These are phyloP conservation scores for Bicyclus anynana DNA, from an alignment of 1,140 invertebrate species.

Conservation along the genomic window DNA sequence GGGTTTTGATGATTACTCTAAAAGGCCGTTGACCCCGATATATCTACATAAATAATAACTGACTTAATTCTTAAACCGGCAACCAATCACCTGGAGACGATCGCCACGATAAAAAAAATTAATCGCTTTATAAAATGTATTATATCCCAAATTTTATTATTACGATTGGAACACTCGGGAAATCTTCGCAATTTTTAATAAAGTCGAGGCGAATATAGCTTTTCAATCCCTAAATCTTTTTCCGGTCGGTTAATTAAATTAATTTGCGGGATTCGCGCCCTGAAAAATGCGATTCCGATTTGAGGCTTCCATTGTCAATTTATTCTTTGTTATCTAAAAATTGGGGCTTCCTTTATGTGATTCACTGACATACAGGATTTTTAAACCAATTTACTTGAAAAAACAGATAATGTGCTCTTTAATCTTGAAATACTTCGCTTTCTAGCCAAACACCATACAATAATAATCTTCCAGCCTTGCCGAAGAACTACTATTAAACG, in stretches of 20 bases:
- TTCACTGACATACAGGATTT: background rate
- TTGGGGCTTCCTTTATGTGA: background rate
- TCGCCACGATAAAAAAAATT: background rate
- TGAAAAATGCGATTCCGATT: constrained; percentile 2
- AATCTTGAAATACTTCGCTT: no score
- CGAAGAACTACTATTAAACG: no score
- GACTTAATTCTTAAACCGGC: background rate
- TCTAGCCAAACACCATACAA: no score
- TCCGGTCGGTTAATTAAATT: constrained; percentile 9
- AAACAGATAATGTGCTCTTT: no score
- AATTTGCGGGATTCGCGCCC: constrained; percentile 3
- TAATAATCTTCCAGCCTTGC: no score
- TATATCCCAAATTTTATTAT: background rate
- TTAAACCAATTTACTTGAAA: background rate
- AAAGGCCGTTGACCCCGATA: no score
- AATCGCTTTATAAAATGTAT: background rate
- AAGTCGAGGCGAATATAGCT: background rate
- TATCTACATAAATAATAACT: background rate
- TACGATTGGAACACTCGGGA: constrained; percentile 1
- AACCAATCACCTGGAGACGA: background rate
- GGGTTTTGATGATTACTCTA: no score
- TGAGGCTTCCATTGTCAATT: constrained; percentile 2
- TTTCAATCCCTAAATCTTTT: constrained; percentile 9
- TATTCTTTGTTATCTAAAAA: constrained; percentile 3
- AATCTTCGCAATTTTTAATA: constrained; percentile 12